Evolutionary conservation across 2,888 invertebrate genomes (phyloP).

Genomic region (Drosophila macrospina): DNA sequence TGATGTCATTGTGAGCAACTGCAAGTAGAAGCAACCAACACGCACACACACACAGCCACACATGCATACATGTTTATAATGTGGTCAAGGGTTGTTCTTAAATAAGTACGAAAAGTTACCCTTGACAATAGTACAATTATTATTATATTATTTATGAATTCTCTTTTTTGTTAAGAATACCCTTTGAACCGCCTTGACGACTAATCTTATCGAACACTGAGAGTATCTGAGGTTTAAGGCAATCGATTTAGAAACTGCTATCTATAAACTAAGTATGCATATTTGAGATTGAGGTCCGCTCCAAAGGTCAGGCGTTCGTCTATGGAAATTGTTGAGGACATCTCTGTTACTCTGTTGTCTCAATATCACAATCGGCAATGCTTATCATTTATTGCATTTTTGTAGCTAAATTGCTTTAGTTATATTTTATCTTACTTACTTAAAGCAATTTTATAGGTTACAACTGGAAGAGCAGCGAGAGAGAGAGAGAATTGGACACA

Average conservation of each 20-base stretch:
- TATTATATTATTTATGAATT: not conserved
- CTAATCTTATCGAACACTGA: constrained; percentile 57
- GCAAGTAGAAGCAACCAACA: constrained; percentile 5
- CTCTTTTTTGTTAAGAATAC: constrained; percentile 24
- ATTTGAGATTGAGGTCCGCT: constrained; percentile 48
- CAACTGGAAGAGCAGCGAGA: constrained; percentile 13
- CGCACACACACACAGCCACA: too few species aligned
- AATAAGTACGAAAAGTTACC: constrained; percentile 14
- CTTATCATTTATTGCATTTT: not conserved
- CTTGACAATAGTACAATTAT: not conserved
- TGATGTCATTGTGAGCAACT: constrained; percentile 70
- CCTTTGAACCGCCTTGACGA: constrained; percentile 58
- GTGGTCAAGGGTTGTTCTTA: constrained; percentile 26
- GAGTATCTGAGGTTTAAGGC: constrained; percentile 22
- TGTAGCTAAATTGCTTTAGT: constrained; percentile 12
- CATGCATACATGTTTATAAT: too few species aligned
- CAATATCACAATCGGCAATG: not conserved
- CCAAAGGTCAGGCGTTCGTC: constrained; percentile 62
- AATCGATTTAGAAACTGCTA: constrained; percentile 38
- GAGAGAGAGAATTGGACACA: constrained; percentile 28
- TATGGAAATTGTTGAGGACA: constrained; percentile 13
- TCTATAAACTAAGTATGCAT: constrained; percentile 38
- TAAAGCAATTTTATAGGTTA: constrained; percentile 25
- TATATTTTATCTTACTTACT: constrained; percentile 41
- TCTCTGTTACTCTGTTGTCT: not conserved